phyloP scores from a whole-genome alignment of 1,140 invertebrate genomes.

The Drosophila ficusphila region DNA sequence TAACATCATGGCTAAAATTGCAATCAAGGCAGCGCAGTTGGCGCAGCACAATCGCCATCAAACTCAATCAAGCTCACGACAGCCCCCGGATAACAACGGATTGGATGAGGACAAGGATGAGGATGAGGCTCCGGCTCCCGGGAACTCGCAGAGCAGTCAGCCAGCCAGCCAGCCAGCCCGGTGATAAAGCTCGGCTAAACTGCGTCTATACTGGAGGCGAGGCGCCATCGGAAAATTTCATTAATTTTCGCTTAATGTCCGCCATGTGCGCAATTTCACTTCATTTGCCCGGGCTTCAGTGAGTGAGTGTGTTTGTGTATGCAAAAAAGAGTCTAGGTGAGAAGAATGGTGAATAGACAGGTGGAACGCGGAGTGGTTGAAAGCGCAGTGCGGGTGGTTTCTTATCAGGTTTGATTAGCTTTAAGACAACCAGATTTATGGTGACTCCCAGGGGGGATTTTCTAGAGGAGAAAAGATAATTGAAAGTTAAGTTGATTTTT shows the following conservation, averaged over 20 bases:
- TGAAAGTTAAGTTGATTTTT: slow-evolving; percentile 10
- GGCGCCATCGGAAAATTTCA: slow-evolving; percentile 64
- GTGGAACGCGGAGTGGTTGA: background rate
- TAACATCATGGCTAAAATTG: slow-evolving; percentile 58
- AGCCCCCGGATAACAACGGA: slow-evolving; percentile 68
- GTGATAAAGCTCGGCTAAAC: slow-evolving; percentile 32
- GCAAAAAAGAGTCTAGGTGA: slow-evolving; percentile 32
- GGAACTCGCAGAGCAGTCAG: background rate
- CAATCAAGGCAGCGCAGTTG: slow-evolving; percentile 69
- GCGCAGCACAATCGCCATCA: slow-evolving; percentile 72
- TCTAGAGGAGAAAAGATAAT: background rate
- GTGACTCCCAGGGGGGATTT: background rate
- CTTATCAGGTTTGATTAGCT: slow-evolving; percentile 33
- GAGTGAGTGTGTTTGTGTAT: slow-evolving; percentile 16
- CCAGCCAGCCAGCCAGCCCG: slow-evolving; percentile 7
- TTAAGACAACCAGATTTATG: slow-evolving; percentile 2
- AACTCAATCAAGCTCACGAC: slow-evolving; percentile 76
- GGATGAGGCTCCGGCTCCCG: background rate
- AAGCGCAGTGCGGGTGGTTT: slow-evolving; percentile 8
- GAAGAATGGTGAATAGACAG: slow-evolving; percentile 1
- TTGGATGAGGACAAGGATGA: slow-evolving; percentile 54
- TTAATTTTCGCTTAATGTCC: slow-evolving; percentile 78
- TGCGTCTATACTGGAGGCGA: slow-evolving; percentile 20
- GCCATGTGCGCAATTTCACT: slow-evolving; percentile 76
- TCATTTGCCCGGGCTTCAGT: slow-evolving; percentile 18